Base-by-base conservation (phyloP, 2,888 invertebrate genomes). In the Synergus gifuensis region DNA sequence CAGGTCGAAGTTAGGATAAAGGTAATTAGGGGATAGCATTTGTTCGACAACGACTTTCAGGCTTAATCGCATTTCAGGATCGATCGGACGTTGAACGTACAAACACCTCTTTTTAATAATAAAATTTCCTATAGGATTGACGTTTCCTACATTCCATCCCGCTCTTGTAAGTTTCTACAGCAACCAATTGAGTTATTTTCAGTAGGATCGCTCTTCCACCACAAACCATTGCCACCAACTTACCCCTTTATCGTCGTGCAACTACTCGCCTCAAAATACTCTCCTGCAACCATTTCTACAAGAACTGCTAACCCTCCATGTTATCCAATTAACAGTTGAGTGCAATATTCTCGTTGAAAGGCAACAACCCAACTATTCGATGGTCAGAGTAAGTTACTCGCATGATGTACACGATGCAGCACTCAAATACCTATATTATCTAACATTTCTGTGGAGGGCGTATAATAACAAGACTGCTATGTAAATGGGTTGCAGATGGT, bases 21-120 rank as follows among this genome's bases (percentile, higher is more conserved):
- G 66, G 18, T 36, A 14, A 28, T 46, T 46, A 46, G n/a, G 7
- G 42, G 69, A 49, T 16, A 12, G 49, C 16, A 22, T 22, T 46
- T 73, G 22, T 73, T 18, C 49, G 16, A 2, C 7, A 42, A 22
- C 60, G 28, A 76, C 40, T 76, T 76, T 76, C 14, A 22, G 36
- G 11, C 76, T 60, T 76, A 76, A 76, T 76, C 60, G 60, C 0
- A 16, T 58, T 49, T 14, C 76, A 12, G n/a, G n/a, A 67, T 40
- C 46, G 67, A 14, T 76, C 54, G 9, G 36, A 28, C 60, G 8
- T 18, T 36, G 28, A 28, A 28, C 28, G 28, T 28, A 4, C 14
- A 49, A 49, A 49, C 16, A 49, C 14, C 12, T 28, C 28, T 28
- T 28, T 28, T 28, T 28, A 0, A 28, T 28, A 28, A 28, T 28